These are phyloP conservation scores for Ctenoplectra terminalis DNA, from an alignment of 1,140 invertebrate genomes.

Conservation along the genomic window DNA sequence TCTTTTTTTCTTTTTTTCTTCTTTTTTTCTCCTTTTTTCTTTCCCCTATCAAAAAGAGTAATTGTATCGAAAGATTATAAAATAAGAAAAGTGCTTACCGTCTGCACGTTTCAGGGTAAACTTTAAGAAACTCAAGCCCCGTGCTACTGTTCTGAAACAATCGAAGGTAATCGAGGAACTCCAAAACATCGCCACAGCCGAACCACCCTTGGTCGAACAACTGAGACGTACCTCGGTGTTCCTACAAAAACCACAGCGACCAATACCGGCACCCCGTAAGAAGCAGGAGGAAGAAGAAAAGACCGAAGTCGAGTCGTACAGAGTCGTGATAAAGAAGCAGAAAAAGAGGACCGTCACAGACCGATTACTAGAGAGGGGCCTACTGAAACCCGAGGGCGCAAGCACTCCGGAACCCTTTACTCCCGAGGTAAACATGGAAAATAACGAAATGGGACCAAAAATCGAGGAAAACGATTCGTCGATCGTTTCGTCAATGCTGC, in stretches of 20 bases:
- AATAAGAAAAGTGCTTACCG: not conserved
- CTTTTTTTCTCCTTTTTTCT: too few species aligned
- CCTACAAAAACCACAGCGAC: slow-evolving; percentile 87
- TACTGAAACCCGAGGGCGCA: slow-evolving; percentile 70
- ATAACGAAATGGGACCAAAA: slow-evolving; percentile 34
- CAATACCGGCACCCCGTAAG: slow-evolving; percentile 84
- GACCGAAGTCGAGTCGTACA: slow-evolving; percentile 76
- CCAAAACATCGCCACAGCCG: slow-evolving; percentile 79
- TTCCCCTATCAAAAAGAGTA: too few species aligned
- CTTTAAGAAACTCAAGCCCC: slow-evolving; percentile 87
- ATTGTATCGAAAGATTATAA: not conserved
- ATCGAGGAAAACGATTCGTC: slow-evolving; percentile 38
- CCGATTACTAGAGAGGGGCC: slow-evolving; percentile 74
- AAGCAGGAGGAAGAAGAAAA: slow-evolving; percentile 67
- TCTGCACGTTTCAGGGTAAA: slow-evolving; percentile 83
- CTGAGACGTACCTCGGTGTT: slow-evolving; percentile 87
- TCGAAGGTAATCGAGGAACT: slow-evolving; percentile 88
- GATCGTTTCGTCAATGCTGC: not conserved
- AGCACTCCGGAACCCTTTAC: slow-evolving; percentile 69
- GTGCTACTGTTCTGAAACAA: slow-evolving; percentile 85
- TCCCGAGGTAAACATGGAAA: slow-evolving; percentile 73
- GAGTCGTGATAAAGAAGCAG: slow-evolving; percentile 83
- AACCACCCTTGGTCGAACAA: slow-evolving; percentile 84
- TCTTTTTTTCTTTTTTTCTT: not conserved
- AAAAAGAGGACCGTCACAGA: slow-evolving; percentile 78